Conservation (phyloP, 2,888 invertebrate species). For the Platypus cylindrus region DNA sequence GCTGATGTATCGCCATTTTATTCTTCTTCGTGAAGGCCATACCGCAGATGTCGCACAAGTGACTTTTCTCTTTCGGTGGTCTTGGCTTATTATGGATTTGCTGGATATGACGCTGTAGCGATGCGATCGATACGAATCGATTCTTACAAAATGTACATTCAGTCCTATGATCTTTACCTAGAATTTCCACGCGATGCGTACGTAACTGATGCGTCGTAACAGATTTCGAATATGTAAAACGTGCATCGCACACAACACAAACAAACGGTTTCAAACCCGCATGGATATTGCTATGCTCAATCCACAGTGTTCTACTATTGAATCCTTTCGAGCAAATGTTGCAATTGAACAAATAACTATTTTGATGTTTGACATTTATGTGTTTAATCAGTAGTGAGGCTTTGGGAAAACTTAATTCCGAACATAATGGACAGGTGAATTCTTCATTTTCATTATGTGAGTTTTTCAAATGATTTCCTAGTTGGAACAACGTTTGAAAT, state of each 20-base stretch:
- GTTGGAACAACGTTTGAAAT: slow-evolving; percentile 29
- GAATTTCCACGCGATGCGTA: slow-evolving; percentile 30
- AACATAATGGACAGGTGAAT: slow-evolving; percentile 28
- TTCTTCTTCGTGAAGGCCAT: slow-evolving; percentile 25
- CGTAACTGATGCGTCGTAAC: slow-evolving; percentile 26
- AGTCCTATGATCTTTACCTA: slow-evolving; percentile 34
- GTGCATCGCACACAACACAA: slow-evolving; percentile 41
- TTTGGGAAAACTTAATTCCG: slow-evolving; percentile 21
- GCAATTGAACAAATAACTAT: slow-evolving; percentile 38
- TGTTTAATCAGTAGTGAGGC: slow-evolving; percentile 26
- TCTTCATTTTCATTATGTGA: slow-evolving; percentile 25
- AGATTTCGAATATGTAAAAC: slow-evolving; percentile 37
- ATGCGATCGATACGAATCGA: slow-evolving; percentile 26
- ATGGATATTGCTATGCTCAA: slow-evolving; percentile 44
- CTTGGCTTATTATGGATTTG: slow-evolving; percentile 25
- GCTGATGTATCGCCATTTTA: slow-evolving; percentile 23
- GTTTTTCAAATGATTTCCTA: slow-evolving; percentile 24
- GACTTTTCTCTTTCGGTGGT: slow-evolving; percentile 20
- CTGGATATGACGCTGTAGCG: slow-evolving; percentile 37
- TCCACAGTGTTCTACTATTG: slow-evolving; percentile 39
- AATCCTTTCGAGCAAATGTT: slow-evolving; percentile 43
- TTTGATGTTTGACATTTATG: slow-evolving; percentile 28
- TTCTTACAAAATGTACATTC: slow-evolving; percentile 29
- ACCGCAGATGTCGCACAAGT: slow-evolving; percentile 29
- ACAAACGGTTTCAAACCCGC: slow-evolving; percentile 39